phyloP scores from a whole-genome alignment of 2,888 invertebrate genomes.

The Plutella xylostella region DNA sequence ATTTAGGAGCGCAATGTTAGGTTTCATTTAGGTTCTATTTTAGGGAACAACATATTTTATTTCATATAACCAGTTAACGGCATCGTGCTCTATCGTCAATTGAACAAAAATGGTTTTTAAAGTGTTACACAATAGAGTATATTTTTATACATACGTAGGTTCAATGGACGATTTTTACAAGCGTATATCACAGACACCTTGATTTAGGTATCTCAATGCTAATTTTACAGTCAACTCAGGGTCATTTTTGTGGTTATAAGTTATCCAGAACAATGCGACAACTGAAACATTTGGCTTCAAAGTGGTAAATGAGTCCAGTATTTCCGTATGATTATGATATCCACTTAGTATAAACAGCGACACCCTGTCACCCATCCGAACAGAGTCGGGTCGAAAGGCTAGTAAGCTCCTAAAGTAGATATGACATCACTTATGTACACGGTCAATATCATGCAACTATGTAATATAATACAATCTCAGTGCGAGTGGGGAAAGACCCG shows the following conservation, averaged over 20 bases:
- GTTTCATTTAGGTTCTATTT: conserved; percentile 7
- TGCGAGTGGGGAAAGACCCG: no score
- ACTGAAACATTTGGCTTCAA: neutral
- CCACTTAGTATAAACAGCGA: conserved; percentile 62
- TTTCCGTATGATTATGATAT: conserved; percentile 44
- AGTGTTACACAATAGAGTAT: conserved; percentile 6
- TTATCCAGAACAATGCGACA: conserved; percentile 63
- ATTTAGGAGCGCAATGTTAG: neutral
- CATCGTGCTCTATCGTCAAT: conserved; percentile 1
- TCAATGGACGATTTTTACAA: conserved; percentile 63
- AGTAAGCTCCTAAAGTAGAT: conserved; percentile 67
- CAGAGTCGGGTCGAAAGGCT: conserved; percentile 62
- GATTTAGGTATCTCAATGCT: conserved; percentile 37
- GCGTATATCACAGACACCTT: conserved; percentile 62
- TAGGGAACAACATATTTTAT: conserved; percentile 1
- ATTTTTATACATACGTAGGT: conserved; percentile 29
- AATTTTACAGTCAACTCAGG: conserved; percentile 19
- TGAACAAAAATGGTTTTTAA: conserved; percentile 1
- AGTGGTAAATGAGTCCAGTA: conserved; percentile 2
- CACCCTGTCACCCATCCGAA: conserved; percentile 68
- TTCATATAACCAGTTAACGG: neutral
- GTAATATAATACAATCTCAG: neutral
- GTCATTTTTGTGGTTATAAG: conserved; percentile 35
- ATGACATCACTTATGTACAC: conserved; percentile 54
- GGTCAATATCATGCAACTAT: neutral